A percentile compares a stretch with the other conserved stretches of the same genome.
Conservation (phyloP, 2,888 invertebrate genomes). For the Caenorhabditis sp. region DNA sequence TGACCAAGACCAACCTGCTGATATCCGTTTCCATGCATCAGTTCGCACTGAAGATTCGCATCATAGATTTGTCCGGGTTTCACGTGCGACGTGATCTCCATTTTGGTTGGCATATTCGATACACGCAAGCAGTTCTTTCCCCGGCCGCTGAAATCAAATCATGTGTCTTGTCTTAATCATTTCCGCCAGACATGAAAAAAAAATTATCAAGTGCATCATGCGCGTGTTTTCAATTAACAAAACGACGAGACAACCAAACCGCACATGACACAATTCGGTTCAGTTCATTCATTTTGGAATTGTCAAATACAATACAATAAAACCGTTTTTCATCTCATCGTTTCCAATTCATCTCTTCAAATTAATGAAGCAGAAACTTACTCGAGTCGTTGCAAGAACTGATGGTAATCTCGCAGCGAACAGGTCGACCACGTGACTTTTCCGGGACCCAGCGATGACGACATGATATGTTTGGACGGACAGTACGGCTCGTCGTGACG, state of each 20-base stretch:
- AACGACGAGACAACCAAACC: too few species aligned
- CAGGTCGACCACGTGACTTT: slow-evolving; percentile 83
- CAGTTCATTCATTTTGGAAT: not conserved
- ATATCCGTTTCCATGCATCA: slow-evolving; percentile 83
- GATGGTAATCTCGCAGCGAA: slow-evolving; percentile 82
- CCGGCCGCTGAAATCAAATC: slow-evolving; percentile 72
- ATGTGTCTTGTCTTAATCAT: too few species aligned
- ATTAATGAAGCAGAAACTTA: slow-evolving; percentile 65
- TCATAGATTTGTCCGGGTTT: slow-evolving; percentile 83
- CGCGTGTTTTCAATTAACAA: slow-evolving; percentile 40
- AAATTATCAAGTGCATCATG: slow-evolving; percentile 17
- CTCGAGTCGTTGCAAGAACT: slow-evolving; percentile 82
- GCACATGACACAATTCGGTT: slow-evolving; percentile 56
- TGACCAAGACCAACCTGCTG: slow-evolving; percentile 71
- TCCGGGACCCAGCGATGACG: slow-evolving; percentile 82
- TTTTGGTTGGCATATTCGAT: slow-evolving; percentile 75
- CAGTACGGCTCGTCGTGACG: slow-evolving; percentile 83
- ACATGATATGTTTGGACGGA: slow-evolving; percentile 81
- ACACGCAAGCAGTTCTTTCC: slow-evolving; percentile 80
- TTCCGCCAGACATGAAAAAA: not conserved
- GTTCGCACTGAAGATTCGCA: slow-evolving; percentile 82
- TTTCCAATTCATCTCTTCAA: slow-evolving; percentile 5
- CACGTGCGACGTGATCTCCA: slow-evolving; percentile 72
- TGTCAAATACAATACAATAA: slow-evolving; percentile 8
- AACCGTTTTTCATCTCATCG: slow-evolving; percentile 33